Evolutionary conservation across 2,113 vertebrate genomes (phyloP), one percentile per base, ranked within the genome.

Genomic region (Pedetes capensis): DNA sequence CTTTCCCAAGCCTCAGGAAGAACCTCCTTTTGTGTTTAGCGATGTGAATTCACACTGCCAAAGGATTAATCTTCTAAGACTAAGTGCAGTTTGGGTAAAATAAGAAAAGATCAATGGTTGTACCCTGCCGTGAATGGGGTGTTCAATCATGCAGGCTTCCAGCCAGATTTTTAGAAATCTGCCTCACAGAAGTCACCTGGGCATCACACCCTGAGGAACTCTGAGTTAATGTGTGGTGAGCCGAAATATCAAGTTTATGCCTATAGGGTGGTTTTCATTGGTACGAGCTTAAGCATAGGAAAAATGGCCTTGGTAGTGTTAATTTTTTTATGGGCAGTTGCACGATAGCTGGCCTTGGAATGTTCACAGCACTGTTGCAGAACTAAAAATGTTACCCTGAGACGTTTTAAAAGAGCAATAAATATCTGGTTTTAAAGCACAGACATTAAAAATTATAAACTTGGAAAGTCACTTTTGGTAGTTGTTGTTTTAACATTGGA

Each of bases 81-180:
- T 93, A 96, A 96, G 93, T 87, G 94, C 91, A 97, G 94, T 94
- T 83, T 87, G 92, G 82, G 82, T 97, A 96, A 98, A 98, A 97
- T 92, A 97, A 95, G 95, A 95, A 91, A 94, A 96, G 90, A 97
- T 95, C 96, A 97, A 23, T 96, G 93, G 75, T 88, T 91, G 64
- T 78, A 85, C 96, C 95, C 76, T 94, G 83, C 69, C 59, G 8
- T 1, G 81, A 96, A 89, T 95, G 63, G 53, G 18, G 29, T 57
- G 61, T 96, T 98, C 91, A 84, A 32, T 93, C 87, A 97, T 90
- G 96, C 72, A 49, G 34, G 74, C 97, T 96, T 97, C 59, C 63
- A 97, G 68, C 86, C 89, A 94, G 83, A 85, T 96, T 98, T 95
- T 97, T 97, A 92, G 95, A 97, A 97, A 97, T 93, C 75, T 96